phyloP scores from a whole-genome alignment of 2,888 invertebrate species.

The Trissoscelio sp. region DNA sequence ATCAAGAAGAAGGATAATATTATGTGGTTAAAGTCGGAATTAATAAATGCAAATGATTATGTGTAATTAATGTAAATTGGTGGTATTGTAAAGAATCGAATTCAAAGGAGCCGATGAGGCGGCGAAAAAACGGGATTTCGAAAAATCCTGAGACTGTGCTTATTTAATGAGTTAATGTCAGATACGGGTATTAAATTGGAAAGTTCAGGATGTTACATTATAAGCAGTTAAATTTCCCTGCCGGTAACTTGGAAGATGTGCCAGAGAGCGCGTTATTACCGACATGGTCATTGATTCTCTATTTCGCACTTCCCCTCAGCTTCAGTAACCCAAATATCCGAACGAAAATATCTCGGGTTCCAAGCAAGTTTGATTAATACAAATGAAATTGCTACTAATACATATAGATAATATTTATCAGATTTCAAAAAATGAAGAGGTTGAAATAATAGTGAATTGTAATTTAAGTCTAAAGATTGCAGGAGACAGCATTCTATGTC shows the following conservation, averaged over 20 bases:
- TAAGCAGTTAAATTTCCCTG: slow-evolving; percentile 70
- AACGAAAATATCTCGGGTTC: slow-evolving; percentile 6
- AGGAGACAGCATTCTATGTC: neutral
- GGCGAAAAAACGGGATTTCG: neutral
- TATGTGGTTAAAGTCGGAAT: slow-evolving; percentile 3
- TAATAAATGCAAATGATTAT: slow-evolving; percentile 47
- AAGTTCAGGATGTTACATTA: slow-evolving; percentile 38
- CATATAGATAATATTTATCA: no score
- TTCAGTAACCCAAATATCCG: slow-evolving; percentile 30
- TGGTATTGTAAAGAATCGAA: neutral
- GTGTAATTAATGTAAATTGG: slow-evolving; percentile 45
- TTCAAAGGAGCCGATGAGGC: slow-evolving; percentile 8
- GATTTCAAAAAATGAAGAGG: no score
- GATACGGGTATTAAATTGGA: slow-evolving; percentile 29
- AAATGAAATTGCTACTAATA: no score
- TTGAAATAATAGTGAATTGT: no score
- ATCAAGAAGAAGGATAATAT: neutral
- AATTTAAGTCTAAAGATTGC: no score
- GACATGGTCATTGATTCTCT: slow-evolving; percentile 77
- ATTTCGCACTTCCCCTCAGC: slow-evolving; percentile 26
- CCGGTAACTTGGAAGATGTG: slow-evolving; percentile 75
- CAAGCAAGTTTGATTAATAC: neutral
- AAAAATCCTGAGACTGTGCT: neutral
- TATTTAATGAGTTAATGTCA: slow-evolving; percentile 15
- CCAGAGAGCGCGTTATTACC: slow-evolving; percentile 77